A percentile compares a stretch with the other conserved stretches of the same genome.
These are phyloP conservation scores for Anoura caudifer DNA, from an alignment of 2,113 vertebrate species.

Conservation along the genomic window DNA sequence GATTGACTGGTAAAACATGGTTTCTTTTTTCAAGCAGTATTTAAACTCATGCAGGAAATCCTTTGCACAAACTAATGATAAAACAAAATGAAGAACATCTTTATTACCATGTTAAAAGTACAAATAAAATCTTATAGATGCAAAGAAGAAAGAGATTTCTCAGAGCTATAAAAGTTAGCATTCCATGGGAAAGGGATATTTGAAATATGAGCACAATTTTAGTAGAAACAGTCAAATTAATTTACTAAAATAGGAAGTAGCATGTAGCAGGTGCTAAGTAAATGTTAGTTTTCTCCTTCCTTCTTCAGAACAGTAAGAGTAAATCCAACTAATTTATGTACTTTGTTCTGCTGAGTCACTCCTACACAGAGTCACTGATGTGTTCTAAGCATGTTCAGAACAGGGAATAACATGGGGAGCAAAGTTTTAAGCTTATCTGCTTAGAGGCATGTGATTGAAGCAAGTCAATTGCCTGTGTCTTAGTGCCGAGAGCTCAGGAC, in stretches of 20 bases:
- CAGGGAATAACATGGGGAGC: neutral
- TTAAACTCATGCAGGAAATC: neutral
- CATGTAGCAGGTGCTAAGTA: neutral
- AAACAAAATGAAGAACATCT: conserved; percentile 22
- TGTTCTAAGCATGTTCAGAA: neutral
- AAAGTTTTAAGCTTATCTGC: neutral
- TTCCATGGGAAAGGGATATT: neutral
- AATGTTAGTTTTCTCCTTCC: neutral
- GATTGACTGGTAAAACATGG: neutral
- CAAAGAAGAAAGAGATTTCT: neutral
- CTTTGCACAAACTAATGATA: neutral
- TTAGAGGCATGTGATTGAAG: neutral
- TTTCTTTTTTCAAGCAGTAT: neutral
- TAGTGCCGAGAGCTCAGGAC: neutral
- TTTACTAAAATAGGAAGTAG: neutral
- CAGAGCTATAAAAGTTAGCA: neutral
- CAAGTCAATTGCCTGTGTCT: neutral
- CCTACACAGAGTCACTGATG: neutral
- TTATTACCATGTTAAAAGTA: neutral
- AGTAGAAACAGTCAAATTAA: neutral
- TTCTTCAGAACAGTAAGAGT: neutral
- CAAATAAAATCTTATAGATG: conserved; percentile 1
- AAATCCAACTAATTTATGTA: neutral
- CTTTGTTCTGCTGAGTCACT: neutral
- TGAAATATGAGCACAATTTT: neutral